phyloP scores from a whole-genome alignment of 2,797 vertebrate species.

The Triplophysa bombifrons region DNA sequence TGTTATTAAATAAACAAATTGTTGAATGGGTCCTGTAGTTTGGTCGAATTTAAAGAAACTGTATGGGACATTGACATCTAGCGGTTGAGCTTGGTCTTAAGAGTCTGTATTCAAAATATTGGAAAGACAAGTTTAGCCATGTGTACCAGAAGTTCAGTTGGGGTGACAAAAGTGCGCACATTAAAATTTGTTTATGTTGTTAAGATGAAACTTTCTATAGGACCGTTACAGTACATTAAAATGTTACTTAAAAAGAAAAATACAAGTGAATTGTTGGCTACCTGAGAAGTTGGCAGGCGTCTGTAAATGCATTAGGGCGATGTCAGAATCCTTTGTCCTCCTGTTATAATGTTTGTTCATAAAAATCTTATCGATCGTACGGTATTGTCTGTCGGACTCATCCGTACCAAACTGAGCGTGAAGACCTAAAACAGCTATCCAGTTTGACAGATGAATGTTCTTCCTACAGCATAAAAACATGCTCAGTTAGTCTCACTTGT shows the following conservation, averaged over 20 bases:
- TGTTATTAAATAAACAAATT: too few relatives aligned
- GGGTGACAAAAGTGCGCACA: too few relatives aligned
- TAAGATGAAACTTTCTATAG: too few relatives aligned
- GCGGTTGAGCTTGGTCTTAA: too few relatives aligned
- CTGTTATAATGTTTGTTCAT: conserved; percentile 83
- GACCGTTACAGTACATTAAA: too few relatives aligned
- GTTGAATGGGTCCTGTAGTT: too few relatives aligned
- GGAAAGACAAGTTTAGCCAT: too few relatives aligned
- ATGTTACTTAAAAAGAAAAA: background rate
- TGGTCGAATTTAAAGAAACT: too few relatives aligned
- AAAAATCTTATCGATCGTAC: conserved; percentile 77
- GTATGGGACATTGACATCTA: too few relatives aligned
- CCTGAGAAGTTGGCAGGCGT: conserved; percentile 82
- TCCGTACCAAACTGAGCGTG: conserved; percentile 68
- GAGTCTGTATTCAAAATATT: too few relatives aligned
- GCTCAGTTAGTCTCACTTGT: background rate
- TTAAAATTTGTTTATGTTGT: too few relatives aligned
- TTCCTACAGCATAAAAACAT: conserved; percentile 73
- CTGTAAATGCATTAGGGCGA: conserved; percentile 88
- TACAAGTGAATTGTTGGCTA: conserved; percentile 49
- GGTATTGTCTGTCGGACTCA: conserved; percentile 66
- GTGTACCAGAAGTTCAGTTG: too few relatives aligned
- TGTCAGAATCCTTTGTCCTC: conserved; percentile 82
- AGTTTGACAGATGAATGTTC: conserved; percentile 76
- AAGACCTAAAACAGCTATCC: conserved; percentile 83